Evolutionary conservation across 2,888 invertebrate species (phyloP).

Genomic region (Agonopterix arenella): DNA sequence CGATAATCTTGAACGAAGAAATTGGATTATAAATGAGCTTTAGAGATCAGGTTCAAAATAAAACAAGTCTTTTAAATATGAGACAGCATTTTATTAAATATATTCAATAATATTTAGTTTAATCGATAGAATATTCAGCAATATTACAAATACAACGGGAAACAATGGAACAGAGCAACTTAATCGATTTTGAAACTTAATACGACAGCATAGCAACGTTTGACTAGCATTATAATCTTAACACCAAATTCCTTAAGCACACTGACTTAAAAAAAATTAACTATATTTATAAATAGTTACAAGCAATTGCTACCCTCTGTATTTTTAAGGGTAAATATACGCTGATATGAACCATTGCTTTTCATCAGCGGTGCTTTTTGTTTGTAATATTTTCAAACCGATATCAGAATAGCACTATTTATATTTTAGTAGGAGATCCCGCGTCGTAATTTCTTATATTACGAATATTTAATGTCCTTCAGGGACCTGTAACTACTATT

Average conservation of each 20-base stretch:
- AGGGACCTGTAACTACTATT: no score
- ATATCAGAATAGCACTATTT: no score
- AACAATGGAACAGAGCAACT: constrained; percentile 70
- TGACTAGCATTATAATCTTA: constrained; percentile 43
- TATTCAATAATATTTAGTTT: constrained; percentile 65
- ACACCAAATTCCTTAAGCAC: constrained; percentile 60
- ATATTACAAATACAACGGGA: constrained; percentile 74
- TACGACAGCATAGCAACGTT: constrained; percentile 56
- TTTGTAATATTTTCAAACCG: no score
- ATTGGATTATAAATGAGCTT: no score
- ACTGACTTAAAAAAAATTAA: constrained; percentile 52
- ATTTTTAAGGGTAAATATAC: constrained; percentile 1
- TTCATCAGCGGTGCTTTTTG: constrained; percentile 10
- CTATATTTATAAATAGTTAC: constrained; percentile 40
- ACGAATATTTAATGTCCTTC: no score
- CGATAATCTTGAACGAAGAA: no score
- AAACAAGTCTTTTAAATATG: constrained; percentile 55
- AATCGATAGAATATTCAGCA: constrained; percentile 74
- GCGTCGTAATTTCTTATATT: no score
- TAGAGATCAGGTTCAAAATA: constrained; percentile 11
- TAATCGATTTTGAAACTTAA: constrained; percentile 66
- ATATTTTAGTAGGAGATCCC: no score
- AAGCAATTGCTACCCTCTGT: constrained; percentile 8
- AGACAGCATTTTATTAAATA: constrained; percentile 74
- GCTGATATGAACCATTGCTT: constrained; percentile 17